Evolutionary conservation across 2,888 invertebrate genomes (phyloP).

Genomic region (Lathronympha strigana): DNA sequence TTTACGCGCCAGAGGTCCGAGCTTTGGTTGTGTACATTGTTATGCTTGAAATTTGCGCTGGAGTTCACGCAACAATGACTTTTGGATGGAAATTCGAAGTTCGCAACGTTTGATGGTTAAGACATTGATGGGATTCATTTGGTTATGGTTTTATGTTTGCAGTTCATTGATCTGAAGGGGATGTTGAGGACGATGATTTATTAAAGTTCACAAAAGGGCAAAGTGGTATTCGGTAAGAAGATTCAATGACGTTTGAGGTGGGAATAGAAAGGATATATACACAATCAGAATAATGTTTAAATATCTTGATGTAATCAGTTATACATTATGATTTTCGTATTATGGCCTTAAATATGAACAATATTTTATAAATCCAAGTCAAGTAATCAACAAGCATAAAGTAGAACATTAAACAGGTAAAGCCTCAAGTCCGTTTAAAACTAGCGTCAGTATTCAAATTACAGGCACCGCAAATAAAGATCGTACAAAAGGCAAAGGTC

Average conservation of each 20-base stretch:
- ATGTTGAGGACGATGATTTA: constrained; percentile 5
- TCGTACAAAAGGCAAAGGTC: constrained; percentile 72
- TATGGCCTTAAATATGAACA: neutral
- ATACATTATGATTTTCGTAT: no score
- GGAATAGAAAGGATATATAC: no score
- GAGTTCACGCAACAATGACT: constrained; percentile 62
- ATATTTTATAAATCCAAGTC: neutral
- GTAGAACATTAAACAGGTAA: constrained; percentile 25
- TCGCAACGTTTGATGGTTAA: constrained; percentile 58
- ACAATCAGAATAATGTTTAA: no score
- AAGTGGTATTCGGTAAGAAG: neutral
- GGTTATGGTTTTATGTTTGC: constrained; percentile 31
- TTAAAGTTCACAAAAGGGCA: constrained; percentile 4
- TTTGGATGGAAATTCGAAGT: constrained; percentile 63
- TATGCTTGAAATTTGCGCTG: constrained; percentile 65
- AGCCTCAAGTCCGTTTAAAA: constrained; percentile 29
- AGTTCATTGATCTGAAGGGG: constrained; percentile 22
- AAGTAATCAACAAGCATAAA: constrained; percentile 4
- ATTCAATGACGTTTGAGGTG: neutral
- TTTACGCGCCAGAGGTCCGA: constrained; percentile 81
- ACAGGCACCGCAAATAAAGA: constrained; percentile 56
- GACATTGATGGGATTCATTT: constrained; percentile 41
- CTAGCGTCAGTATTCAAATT: constrained; percentile 43
- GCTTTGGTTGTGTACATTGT: constrained; percentile 59
- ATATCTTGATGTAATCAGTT: no score